Evolutionary conservation across 2,888 invertebrate genomes (phyloP), one percentile per base, ranked within the genome.

Genomic region (Argynnis bischoffii): DNA sequence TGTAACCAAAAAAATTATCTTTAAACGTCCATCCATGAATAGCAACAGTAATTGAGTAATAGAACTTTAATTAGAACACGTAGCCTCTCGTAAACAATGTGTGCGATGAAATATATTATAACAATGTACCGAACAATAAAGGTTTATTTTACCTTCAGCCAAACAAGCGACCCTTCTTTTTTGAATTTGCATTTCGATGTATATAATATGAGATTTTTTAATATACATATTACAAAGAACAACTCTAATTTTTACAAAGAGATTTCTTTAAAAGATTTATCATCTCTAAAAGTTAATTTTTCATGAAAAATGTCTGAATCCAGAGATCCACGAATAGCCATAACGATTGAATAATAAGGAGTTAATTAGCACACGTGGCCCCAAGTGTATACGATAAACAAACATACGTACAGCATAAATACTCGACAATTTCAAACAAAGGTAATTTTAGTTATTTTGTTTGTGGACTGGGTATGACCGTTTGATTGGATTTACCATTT

Each of bases 21-120:
- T 61, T 4, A 41, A 31, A 51, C 50, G 13, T 16, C 84, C 85
- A 61, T 76, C 84, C 78, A 73, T 75, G 76, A 88, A 88, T 88
- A 88, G 80, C 81, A 26, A 66, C 60, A 76, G 87, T 85, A 83
- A 89, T 88, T 88, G 88, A 88, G 87, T 85, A 88, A 89, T 70
- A 74, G 74, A 67, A 68, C 26, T 26, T 64, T 78, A 78, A 79
- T 79, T 78, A 79, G 74, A 61, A 72, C 78, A 79, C 77, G 79
- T 79, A 78, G 78, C 76, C 72, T 71, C 63, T 81, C 63, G 66
- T 84, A 86, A 83, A 85, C 86, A 84, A 31, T 55, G 66, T 13
- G 63, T 26, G 69, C 11, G 31, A 18, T 35, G 16, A 35, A 55
- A 13, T 21, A 41, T 41, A 6, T 50, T 41, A 6, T 50, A 60